Conservation (phyloP, 1,140 invertebrate species). For the Drosophila oshimai region DNA sequence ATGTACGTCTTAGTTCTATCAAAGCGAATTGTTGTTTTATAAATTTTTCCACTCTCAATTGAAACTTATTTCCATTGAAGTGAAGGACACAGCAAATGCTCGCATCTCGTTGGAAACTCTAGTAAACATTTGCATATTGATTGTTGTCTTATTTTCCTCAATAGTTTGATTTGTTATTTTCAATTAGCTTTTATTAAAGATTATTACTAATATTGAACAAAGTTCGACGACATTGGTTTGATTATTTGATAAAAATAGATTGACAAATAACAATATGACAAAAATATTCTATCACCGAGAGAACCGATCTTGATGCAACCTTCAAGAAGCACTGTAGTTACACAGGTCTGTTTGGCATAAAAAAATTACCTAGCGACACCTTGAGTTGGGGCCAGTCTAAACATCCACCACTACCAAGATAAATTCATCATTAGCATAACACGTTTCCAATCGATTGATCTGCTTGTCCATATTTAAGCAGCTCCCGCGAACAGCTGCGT, state of each 20-base stretch:
- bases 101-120: slow-evolving; percentile 21
- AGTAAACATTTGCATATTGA: slow-evolving; percentile 72
- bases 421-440: slow-evolving; percentile 61
- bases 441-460: slow-evolving; percentile 27
- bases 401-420: slow-evolving; percentile 38
- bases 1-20: slow-evolving; percentile 3
- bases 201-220: slow-evolving; percentile 42
- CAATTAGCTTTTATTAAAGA: slow-evolving; percentile 69
- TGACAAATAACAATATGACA: slow-evolving; percentile 8
- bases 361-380: slow-evolving; percentile 45
- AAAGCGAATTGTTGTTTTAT: slow-evolving; percentile 23
- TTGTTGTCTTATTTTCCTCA: slow-evolving; percentile 61
- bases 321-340: slow-evolving; percentile 27
- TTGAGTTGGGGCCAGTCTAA: slow-evolving; percentile 39
- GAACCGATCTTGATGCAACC: slow-evolving; percentile 22
- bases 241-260: slow-evolving; percentile 41
- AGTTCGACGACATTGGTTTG: slow-evolving; percentile 45
- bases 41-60: slow-evolving; percentile 41
- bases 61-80: slow-evolving; percentile 55
- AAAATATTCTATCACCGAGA: background rate
- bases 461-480: slow-evolving; percentile 2
- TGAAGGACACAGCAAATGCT: slow-evolving; percentile 48
- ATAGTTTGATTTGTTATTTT: slow-evolving; percentile 30
- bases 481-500: slow-evolving; percentile 22
- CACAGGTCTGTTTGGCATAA: slow-evolving; percentile 54